phyloP scores from a whole-genome alignment of 2,888 invertebrate species.

The Nephrotoma flavescens region DNA sequence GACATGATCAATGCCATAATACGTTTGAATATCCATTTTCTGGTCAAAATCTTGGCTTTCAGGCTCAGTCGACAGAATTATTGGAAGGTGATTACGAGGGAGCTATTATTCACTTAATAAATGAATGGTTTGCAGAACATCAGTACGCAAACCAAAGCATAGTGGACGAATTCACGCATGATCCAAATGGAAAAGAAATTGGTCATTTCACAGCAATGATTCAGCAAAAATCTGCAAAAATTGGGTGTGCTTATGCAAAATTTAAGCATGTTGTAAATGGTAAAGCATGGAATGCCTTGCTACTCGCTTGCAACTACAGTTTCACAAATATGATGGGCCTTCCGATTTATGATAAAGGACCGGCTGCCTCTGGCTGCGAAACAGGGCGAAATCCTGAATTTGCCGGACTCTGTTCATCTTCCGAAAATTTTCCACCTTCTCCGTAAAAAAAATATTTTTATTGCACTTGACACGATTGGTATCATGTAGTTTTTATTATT shows the following conservation, averaged over 20 bases:
- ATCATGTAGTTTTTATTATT: too few relatives aligned
- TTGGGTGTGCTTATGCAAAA: not conserved
- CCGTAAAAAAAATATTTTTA: not conserved
- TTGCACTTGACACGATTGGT: too few relatives aligned
- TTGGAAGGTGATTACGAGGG: not conserved
- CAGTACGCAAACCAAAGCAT: not conserved
- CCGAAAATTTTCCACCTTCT: too few relatives aligned
- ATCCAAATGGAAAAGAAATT: not conserved
- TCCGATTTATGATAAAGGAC: slow-evolving; percentile 7
- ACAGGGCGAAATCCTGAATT: too few relatives aligned
- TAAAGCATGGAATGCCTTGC: not conserved
- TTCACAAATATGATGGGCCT: slow-evolving; percentile 1
- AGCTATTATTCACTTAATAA: not conserved
- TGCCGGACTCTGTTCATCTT: too few relatives aligned
- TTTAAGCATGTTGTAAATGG: not conserved
- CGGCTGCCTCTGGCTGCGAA: not conserved
- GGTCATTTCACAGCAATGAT: not conserved
- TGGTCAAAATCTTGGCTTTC: not conserved
- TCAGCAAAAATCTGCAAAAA: not conserved
- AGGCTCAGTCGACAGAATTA: not conserved
- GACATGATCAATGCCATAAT: not conserved
- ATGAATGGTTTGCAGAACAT: not conserved
- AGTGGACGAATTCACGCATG: not conserved
- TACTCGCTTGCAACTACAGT: slow-evolving; percentile 9
- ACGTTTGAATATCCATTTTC: not conserved